phyloP scores from a whole-genome alignment of 2,888 invertebrate species.

The Polietes domitor region DNA sequence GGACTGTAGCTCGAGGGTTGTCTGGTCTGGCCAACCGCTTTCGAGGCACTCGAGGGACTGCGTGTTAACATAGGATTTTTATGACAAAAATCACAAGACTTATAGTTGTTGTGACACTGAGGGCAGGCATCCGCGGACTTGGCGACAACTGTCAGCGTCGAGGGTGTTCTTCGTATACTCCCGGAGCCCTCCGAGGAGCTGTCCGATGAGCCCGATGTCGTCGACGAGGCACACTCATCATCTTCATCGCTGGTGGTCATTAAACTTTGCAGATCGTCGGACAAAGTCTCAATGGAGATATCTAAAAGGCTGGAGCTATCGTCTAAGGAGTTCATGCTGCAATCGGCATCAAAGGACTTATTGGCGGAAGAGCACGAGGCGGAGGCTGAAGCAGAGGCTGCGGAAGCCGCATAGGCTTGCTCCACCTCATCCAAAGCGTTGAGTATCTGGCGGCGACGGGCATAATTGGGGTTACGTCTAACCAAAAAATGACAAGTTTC shows the following conservation, averaged over 20 bases:
- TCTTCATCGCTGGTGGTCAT: conserved; percentile 71
- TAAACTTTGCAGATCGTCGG: conserved; percentile 75
- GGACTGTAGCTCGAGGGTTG: conserved; percentile 76
- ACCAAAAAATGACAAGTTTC: conserved; percentile 90
- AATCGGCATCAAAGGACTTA: conserved; percentile 70
- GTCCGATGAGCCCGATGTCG: conserved; percentile 76
- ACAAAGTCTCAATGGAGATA: conserved; percentile 76
- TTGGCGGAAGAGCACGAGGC: conserved; percentile 13
- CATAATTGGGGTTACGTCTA: conserved; percentile 89
- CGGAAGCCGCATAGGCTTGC: conserved; percentile 40
- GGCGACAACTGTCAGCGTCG: conserved; percentile 64
- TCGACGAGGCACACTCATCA: conserved; percentile 72
- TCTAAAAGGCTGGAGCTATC: conserved; percentile 74
- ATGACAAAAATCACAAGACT: conserved; percentile 77
- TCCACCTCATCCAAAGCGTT: conserved; percentile 74
- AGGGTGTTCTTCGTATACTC: conserved; percentile 63
- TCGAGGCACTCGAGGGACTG: conserved; percentile 14
- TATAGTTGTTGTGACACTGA: conserved; percentile 75
- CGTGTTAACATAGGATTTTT: conserved; percentile 72
- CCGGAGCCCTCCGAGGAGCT: conserved; percentile 73
- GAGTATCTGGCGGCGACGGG: conserved; percentile 81
- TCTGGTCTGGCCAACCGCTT: conserved; percentile 23
- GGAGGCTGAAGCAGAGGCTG: neutral
- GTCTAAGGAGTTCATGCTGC: conserved; percentile 70
- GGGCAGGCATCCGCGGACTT: conserved; percentile 68